A percentile compares a stretch with the other conserved stretches of the same genome.
Evolutionary conservation across 1,140 invertebrate species (phyloP).

Genomic region (Bombyx mori): DNA sequence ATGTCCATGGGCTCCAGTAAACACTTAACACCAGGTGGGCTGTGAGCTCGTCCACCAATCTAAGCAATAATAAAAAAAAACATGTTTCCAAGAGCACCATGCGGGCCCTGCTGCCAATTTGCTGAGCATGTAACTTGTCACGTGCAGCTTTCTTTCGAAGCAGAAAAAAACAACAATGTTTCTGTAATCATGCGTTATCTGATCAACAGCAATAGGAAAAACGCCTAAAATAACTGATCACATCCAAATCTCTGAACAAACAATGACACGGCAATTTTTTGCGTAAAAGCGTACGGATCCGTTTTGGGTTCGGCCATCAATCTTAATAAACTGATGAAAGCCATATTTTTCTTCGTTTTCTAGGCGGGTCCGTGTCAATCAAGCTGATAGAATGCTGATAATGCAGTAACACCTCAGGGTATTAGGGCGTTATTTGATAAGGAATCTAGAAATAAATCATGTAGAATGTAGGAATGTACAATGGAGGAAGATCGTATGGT

Average conservation of each 20-base stretch:
- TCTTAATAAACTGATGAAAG: slow-evolving; percentile 32
- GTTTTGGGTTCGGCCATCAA: slow-evolving; percentile 31
- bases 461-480: neutral
- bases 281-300: slow-evolving; percentile 27
- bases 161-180: too few relatives aligned
- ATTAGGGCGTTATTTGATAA: neutral
- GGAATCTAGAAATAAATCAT: neutral
- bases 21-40: too few relatives aligned
- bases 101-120: too few relatives aligned
- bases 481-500: neutral
- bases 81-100: too few relatives aligned
- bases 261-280: slow-evolving; percentile 12
- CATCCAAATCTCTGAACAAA: neutral
- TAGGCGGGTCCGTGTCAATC: slow-evolving; percentile 23
- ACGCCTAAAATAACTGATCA: too few relatives aligned
- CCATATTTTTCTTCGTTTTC: slow-evolving; percentile 27
- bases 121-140: too few relatives aligned
- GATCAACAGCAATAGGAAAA: too few relatives aligned
- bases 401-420: slow-evolving; percentile 6
- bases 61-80: too few relatives aligned
- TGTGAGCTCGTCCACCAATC: too few relatives aligned
- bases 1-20: too few relatives aligned
- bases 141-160: too few relatives aligned
- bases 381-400: slow-evolving; percentile 28
- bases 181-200: too few relatives aligned